A percentile compares a stretch with the other conserved stretches of the same genome.
Conservation (phyloP, 2,888 invertebrate species). For the Lycaena phlaeas region DNA sequence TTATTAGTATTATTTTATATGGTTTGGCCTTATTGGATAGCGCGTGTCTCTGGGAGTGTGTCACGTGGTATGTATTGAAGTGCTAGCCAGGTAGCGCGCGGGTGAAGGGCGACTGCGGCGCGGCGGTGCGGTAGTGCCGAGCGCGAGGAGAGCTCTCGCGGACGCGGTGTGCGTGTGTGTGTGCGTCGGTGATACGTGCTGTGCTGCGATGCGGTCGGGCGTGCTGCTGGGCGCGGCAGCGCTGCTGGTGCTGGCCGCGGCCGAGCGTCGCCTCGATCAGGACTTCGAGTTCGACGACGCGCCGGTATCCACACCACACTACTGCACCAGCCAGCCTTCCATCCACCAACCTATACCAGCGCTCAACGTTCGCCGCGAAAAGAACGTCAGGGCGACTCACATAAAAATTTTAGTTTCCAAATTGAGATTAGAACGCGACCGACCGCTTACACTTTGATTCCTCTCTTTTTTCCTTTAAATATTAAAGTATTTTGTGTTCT, state of each 20-base stretch:
- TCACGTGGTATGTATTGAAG: neutral
- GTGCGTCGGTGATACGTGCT: slow-evolving; percentile 10
- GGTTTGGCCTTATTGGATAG: too few species aligned
- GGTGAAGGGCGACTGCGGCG: neutral
- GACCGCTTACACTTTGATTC: too few species aligned
- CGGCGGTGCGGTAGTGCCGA: slow-evolving; percentile 12
- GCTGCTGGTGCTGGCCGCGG: slow-evolving; percentile 30
- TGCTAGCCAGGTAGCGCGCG: neutral
- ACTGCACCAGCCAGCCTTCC: too few species aligned
- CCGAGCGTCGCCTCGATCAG: slow-evolving; percentile 37
- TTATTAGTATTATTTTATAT: too few species aligned
- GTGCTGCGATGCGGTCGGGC: slow-evolving; percentile 16
- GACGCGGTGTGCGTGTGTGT: slow-evolving; percentile 14
- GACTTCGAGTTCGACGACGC: slow-evolving; percentile 66
- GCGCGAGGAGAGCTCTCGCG: slow-evolving; percentile 13
- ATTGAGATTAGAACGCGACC: too few species aligned
- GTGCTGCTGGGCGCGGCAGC: slow-evolving; percentile 27
- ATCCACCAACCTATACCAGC: too few species aligned
- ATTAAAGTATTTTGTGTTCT: too few species aligned
- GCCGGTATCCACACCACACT: slow-evolving; percentile 33
- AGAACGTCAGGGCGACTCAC: too few species aligned
- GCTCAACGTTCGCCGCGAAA: too few species aligned
- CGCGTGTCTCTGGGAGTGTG: too few species aligned
- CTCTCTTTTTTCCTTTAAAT: too few species aligned
- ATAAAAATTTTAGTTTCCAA: too few species aligned